Evolutionary conservation across 2,888 invertebrate species (phyloP), one percentile per base, ranked within the genome.

Genomic region (Caenorhabditis becei): DNA sequence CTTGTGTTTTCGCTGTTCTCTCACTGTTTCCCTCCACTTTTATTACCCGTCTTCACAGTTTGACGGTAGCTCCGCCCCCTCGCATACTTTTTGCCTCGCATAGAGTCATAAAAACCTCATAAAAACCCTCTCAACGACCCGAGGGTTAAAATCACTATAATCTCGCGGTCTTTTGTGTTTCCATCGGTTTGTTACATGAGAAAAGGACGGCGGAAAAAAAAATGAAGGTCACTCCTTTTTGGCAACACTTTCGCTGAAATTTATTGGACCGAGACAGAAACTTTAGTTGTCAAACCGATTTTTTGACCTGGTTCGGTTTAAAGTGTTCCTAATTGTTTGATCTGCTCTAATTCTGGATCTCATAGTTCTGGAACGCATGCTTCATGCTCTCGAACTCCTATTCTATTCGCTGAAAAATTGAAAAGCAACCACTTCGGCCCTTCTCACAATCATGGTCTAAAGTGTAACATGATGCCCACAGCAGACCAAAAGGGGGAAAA

Each of bases 401-500:
- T 41, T 14, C 41, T 2, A 16, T 41, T 16, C 47, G 18, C 47
- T 18, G 41, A 35, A 63, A 66, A 54, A 20, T 18, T 4, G 47
- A 47, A 47, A 47, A n/a, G n/a, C 5, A 47, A 35, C n/a, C 37
- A 47, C 26, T 44, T 66, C 24, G 54, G 37, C 53, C 54, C 44
- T 41, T 2, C 32, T 14, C 35, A 58, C n/a, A n/a, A n/a, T n/a
- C n/a, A n/a, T n/a, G n/a, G 16, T n/a, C 26, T 1, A 26, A 28
- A 49, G 44, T 71, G 71, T 71, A 71, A 71, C 51, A 61, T 53
- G 71, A 71, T 71, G 71, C 71, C 71, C 53, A 23, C 5, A 51
- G 23, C 23, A 44, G 23, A 20, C 2, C 10, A 49, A 49, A 49
- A 20, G 18, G 51, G 18, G 24, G 26, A 35, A 56, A 56, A 56